phyloP scores from a whole-genome alignment of 2,888 invertebrate species.

The Schizotus pectinicornis region DNA sequence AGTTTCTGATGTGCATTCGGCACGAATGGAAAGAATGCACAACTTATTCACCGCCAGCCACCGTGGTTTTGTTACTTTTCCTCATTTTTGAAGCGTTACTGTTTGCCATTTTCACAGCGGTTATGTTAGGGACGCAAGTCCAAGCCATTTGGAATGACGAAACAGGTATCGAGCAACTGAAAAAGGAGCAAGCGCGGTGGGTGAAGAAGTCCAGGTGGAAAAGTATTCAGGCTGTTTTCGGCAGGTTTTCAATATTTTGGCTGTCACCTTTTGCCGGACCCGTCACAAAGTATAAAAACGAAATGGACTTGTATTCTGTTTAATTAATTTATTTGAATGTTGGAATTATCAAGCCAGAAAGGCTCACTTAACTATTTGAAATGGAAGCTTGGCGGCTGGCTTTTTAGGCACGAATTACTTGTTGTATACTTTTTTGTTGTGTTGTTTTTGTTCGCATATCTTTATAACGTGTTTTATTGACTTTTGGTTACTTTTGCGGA shows the following conservation, averaged over 20 bases:
- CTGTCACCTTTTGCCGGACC: constrained; percentile 91
- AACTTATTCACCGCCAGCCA: constrained; percentile 92
- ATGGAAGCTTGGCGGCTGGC: neutral
- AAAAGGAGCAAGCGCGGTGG: constrained; percentile 94
- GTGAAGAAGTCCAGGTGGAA: constrained; percentile 92
- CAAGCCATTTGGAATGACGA: constrained; percentile 99
- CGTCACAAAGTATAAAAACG: constrained; percentile 76
- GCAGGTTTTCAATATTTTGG: constrained; percentile 93
- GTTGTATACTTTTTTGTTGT: too few species aligned
- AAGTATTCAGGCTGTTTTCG: constrained; percentile 96
- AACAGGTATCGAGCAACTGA: constrained; percentile 97
- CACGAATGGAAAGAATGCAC: constrained; percentile 96
- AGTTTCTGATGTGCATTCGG: constrained; percentile 91
- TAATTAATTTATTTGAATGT: constrained; percentile 57
- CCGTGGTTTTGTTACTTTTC: constrained; percentile 89
- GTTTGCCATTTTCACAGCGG: constrained; percentile 96
- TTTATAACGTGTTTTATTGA: too few species aligned
- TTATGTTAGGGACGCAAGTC: constrained; percentile 90
- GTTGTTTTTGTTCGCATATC: too few species aligned
- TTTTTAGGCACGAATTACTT: too few species aligned
- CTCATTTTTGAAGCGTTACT: constrained; percentile 92
- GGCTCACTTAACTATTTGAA: neutral
- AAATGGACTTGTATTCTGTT: constrained; percentile 85
- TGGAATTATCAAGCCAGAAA: neutral
- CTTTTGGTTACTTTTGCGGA: too few species aligned